Conservation (phyloP, 2,113 vertebrate species). For the Aplodontia rufa region DNA sequence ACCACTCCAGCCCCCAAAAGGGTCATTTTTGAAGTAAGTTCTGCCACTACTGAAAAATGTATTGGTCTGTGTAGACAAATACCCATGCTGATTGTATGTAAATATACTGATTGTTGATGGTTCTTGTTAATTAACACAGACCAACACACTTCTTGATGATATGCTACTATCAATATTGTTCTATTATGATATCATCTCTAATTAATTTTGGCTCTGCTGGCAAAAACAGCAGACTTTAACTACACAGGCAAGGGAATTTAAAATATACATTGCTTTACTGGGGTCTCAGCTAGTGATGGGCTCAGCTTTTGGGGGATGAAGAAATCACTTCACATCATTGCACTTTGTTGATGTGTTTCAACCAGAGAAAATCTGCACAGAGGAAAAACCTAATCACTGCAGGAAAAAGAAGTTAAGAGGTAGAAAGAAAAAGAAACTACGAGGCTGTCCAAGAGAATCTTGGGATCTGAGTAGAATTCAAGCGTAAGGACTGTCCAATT, state of each 20-base stretch:
- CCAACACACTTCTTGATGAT: neutral
- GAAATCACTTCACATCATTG: constrained; percentile 34
- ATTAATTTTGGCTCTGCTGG: constrained; percentile 46
- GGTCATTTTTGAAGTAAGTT: neutral
- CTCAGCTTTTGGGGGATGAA: neutral
- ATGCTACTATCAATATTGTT: constrained; percentile 28
- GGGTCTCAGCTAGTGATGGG: neutral
- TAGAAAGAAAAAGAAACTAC: neutral
- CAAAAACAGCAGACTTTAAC: constrained; percentile 10
- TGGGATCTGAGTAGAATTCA: neutral
- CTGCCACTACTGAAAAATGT: neutral
- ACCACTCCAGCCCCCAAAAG: too few species aligned
- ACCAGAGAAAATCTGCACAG: constrained; percentile 31
- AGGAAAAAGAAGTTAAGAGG: neutral
- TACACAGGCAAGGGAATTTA: constrained; percentile 6
- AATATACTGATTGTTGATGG: neutral
- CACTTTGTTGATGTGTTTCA: constrained; percentile 34
- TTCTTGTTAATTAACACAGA: constrained; percentile 47
- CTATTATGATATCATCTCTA: constrained; percentile 62
- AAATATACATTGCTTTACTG: constrained; percentile 44
- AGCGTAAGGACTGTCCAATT: neutral
- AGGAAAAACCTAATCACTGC: neutral
- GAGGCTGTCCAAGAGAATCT: neutral
- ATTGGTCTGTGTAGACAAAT: neutral
- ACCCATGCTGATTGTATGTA: neutral